phyloP scores from a whole-genome alignment of 2,797 vertebrate genomes.

The Syndactyla subalaris region DNA sequence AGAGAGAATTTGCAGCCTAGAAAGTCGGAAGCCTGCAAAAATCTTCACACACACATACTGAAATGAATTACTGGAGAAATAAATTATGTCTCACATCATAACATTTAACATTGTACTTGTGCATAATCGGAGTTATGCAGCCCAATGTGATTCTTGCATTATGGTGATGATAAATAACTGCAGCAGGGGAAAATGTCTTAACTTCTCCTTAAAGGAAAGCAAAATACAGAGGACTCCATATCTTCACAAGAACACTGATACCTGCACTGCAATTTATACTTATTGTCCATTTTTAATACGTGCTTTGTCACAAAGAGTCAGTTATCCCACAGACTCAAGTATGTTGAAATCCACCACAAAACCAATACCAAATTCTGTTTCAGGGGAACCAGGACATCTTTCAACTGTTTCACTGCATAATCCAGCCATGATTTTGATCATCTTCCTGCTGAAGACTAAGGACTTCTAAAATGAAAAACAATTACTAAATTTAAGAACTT shows the following conservation, averaged over 20 bases:
- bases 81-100: constrained; percentile 74
- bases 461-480: neutral
- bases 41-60: constrained; percentile 67
- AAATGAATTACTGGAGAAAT: constrained; percentile 76
- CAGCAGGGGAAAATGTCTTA: neutral
- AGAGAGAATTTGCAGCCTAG: constrained; percentile 74
- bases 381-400: neutral
- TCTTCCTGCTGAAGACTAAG: neutral
- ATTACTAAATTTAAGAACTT: neutral
- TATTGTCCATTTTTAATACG: neutral
- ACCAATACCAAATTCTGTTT: neutral
- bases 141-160: constrained; percentile 64
- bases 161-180: constrained; percentile 68
- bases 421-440: neutral
- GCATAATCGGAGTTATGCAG: constrained; percentile 60
- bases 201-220: constrained; percentile 22
- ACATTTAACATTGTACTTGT: constrained; percentile 71
- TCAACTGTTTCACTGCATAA: neutral
- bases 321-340: neutral
- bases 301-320: neutral
- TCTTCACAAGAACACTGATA: neutral
- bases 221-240: neutral
- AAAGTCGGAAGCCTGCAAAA: constrained; percentile 71
- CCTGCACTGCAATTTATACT: neutral
- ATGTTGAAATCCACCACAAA: neutral